Evolutionary conservation across 2,888 invertebrate genomes (phyloP), one percentile per base, ranked within the genome.

Genomic region (Helicoverpa assulta): DNA sequence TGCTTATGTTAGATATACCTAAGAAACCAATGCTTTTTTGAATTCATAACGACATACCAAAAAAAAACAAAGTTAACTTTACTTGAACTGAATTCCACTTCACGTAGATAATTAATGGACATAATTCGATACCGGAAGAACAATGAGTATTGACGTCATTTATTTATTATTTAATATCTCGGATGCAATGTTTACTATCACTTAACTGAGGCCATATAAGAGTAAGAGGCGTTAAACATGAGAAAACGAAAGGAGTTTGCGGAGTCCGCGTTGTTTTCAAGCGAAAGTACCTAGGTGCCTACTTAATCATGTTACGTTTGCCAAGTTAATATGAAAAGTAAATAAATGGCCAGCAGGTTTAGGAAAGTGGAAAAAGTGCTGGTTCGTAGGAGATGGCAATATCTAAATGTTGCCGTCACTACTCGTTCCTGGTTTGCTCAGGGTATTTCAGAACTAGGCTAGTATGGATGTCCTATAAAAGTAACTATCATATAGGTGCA

Each of bases 121-220:
- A 52, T 40, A 55, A 26, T 33, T 40, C n/a, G 19, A 58, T 78
- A 26, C 56, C 67, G 66, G 64, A 69, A 73, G 64, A 73, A 62
- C 29, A 47, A 50, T 57, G 43, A 51, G 18, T 59, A 7, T 21
- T 81, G 59, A 70, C 70, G 70, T 70, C 54, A 78, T 68, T 60
- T 50, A 57, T 65, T 60, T 53, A 57, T 65, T 65, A 29, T 65
- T 81, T 47, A 65, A 81, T 74, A 60, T 47, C 52, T 65, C 59
- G 69, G 58, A 67, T 68, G 63, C 54, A 63, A 80, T 80, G 73
- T 80, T 80, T 80, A 76, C 77, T 72, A 80, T 82, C 83, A 82
- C 82, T 76, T 80, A 80, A n/a, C 19, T 18, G 80, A 73, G 73
- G 65, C 67, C 60, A 56, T 29, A 26, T 51, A 67, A 53, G 66